phyloP scores from a whole-genome alignment of 2,888 invertebrate species.

The Dynastes hyllus region DNA sequence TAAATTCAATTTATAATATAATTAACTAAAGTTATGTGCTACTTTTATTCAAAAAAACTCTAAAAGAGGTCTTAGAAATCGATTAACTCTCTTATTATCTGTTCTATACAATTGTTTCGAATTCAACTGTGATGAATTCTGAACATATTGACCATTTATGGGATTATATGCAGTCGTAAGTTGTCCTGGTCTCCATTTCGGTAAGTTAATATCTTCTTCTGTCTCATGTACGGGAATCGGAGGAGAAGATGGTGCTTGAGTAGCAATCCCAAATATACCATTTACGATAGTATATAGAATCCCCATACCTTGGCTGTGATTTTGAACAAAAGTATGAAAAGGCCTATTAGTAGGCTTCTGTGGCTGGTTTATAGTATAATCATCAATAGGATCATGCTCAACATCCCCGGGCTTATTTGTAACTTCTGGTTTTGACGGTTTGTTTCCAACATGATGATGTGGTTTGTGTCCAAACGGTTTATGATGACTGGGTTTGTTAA shows the following conservation, averaged over 20 bases:
- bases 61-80: conserved; percentile 55
- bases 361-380: conserved; percentile 8
- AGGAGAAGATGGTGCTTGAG: conserved; percentile 1
- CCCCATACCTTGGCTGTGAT: conserved; percentile 43
- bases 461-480: conserved; percentile 29
- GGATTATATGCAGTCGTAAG: conserved; percentile 54
- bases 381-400: conserved; percentile 34
- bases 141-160: conserved; percentile 53
- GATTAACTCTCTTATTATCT: conserved; percentile 54
- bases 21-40: too few relatives aligned
- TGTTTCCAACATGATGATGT: conserved; percentile 19
- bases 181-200: conserved; percentile 52
- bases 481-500: conserved; percentile 17
- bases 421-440: conserved; percentile 1
- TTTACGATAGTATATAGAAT: conserved; percentile 26
- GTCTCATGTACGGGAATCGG: conserved; percentile 56
- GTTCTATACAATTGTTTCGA: conserved; percentile 52
- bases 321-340: conserved; percentile 40
- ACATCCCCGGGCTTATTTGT: conserved; percentile 26
- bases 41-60: conserved; percentile 51
- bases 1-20: too few relatives aligned
- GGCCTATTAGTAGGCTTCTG: conserved; percentile 46
- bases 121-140: conserved; percentile 55
- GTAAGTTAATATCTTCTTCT: conserved; percentile 52
- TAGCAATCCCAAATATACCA: conserved; percentile 34